Percentiles rank a stretch among this genome's conserved stretches.
Conservation (phyloP, 2,797 vertebrate species). For the Coregonus ussuriensis region DNA sequence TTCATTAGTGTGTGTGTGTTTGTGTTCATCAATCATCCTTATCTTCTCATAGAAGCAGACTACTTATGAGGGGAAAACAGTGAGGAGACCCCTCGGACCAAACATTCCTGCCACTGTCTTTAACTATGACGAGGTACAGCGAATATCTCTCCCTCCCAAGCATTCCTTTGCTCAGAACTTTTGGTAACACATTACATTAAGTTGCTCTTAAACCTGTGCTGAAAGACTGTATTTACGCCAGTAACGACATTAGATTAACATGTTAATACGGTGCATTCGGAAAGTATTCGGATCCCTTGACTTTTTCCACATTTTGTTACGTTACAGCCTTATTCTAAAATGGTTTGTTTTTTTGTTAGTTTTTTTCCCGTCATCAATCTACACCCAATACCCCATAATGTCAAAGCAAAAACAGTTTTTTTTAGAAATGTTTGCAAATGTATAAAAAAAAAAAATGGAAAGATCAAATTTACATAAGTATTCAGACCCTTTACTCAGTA, state of each 20-base stretch:
- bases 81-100: conserved; percentile 76
- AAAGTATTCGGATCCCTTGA: no score
- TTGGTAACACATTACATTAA: neutral
- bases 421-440: no score
- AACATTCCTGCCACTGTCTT: conserved; percentile 76
- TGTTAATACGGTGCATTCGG: neutral
- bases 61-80: conserved; percentile 74
- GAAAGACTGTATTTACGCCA: neutral
- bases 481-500: no score
- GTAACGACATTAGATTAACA: neutral
- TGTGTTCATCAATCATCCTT: conserved; percentile 72
- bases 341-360: no score
- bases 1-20: conserved; percentile 37
- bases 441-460: no score
- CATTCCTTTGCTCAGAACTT: conserved; percentile 58
- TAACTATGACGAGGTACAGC: conserved; percentile 83
- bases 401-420: no score
- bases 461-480: no score
- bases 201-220: neutral
- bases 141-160: conserved; percentile 50
- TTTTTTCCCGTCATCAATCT: no score
- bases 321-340: no score
- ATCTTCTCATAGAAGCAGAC: conserved; percentile 76
- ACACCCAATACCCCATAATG: no score
- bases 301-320: no score